These are phyloP conservation scores for Octonoba sinensis DNA, from an alignment of 2,888 invertebrate species.

Conservation along the genomic window DNA sequence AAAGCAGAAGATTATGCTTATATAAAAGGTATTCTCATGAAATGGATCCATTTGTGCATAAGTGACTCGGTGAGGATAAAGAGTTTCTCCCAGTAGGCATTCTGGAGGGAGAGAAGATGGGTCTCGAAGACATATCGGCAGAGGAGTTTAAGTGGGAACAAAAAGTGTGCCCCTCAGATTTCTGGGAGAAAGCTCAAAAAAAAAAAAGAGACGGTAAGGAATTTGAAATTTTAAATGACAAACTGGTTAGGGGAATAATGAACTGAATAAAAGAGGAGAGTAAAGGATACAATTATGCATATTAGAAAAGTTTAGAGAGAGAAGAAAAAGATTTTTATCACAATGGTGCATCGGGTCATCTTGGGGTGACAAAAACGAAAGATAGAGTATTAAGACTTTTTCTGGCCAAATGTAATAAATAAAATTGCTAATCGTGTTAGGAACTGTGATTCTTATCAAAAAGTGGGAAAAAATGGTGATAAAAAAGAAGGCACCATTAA, in stretches of 20 bases:
- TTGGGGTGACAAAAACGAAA: constrained; percentile 25
- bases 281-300: neutral
- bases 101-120: neutral
- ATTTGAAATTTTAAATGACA: neutral
- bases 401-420: constrained; percentile 24
- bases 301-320: neutral
- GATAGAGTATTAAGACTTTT: constrained; percentile 12
- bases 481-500: constrained; percentile 26
- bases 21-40: no score
- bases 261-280: neutral
- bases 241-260: neutral
- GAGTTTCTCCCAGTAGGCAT: neutral
- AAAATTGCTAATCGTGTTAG: constrained; percentile 2
- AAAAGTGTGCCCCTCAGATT: neutral
- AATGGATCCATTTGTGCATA: no score
- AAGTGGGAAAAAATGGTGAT: constrained; percentile 8
- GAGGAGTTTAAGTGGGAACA: neutral
- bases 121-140: neutral
- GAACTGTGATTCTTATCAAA: constrained; percentile 23
- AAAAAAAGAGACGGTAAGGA: neutral
- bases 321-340: constrained; percentile 12
- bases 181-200: neutral
- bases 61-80: neutral
- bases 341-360: constrained; percentile 2
- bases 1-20: no score